Evolutionary conservation across 2,797 vertebrate genomes (phyloP), one percentile per base, ranked within the genome.

Genomic region (Hoplostethus atlanticus): DNA sequence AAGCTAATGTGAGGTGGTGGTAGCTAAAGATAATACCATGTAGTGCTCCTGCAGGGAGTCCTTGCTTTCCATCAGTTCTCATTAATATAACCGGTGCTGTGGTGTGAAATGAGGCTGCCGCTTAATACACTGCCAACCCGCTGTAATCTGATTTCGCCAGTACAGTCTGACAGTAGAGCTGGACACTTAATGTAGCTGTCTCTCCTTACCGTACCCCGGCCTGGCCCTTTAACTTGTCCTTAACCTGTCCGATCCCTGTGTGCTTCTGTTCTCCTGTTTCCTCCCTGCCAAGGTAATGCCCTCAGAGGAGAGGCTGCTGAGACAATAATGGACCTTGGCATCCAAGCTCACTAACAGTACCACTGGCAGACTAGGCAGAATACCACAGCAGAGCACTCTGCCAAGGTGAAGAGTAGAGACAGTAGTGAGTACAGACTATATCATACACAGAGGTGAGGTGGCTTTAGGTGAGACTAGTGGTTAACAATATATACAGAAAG

Each of bases 61-160:
- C 70, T 73, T 12, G 16, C 73, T 64, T 68, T 80, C 80, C 78
- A 84, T 87, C 81, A 80, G 68, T 46, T 81, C 79, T 88, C 81
- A 84, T 91, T 91, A 88, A 74, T 75, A 73, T 71, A 84, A 71
- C 80, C 51, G 57, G 64, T 70, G 68, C 59, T 80, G 71, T 67
- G 77, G 68, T 81, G 73, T 77, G 57, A 89, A 81, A 80, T 64
- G 42, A 81, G 60, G 58, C 64, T 75, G 82, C 84, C 80, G 72
- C 73, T 53, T 84, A 73, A 84, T 81, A 70, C 67, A 69, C 76
- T 51, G 73, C 79, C 79, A 76, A 12, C 71, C 66, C 15, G 16
- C 68, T 72, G 68, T 66, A 80, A 69, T 79, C 71, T 53, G 64
- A 65, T 85, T 80, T 72, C 68, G 61, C 73, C 75, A 54, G 68